Evolutionary conservation across 2,113 vertebrate species (phyloP), one percentile per base, ranked within the genome.

Genomic region (Melanerpes formicivorus): DNA sequence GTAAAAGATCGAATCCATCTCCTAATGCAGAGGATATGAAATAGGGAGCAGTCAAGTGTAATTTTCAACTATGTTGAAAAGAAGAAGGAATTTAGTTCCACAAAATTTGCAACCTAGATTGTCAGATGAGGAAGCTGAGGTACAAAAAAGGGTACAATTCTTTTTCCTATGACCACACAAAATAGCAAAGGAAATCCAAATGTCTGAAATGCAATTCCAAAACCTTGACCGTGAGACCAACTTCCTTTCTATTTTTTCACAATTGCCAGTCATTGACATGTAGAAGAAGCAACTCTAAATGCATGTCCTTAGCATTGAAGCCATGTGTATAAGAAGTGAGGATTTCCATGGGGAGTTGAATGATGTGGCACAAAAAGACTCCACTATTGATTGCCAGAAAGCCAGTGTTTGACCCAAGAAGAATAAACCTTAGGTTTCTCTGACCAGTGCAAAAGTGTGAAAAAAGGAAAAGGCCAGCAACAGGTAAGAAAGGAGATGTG

Each of bases 391-490:
- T 60, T 81, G 44, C 21, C 42, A 88, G 82, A 94, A 91, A 85
- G n/a, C 29, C 30, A 34, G 15, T 67, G 67, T 27, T 63, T 74
- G 72, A 79, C 48, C 58, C 82, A 55, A 84, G 81, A 74, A 82
- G 17, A 80, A 54, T 67, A 72, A 90, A 90, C 29, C 37, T 89
- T 89, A 87, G 62, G 32, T 74, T 90, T 92, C 79, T 87, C 30
- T 73, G 48, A 80, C 85, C 90, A 93, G 11, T 80, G 76, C 56
- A 37, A 82, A 92, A 80, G 37, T 26, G n/a, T 84, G 18, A 17
- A 76, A 81, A 65, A 54, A 22, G 6, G 9, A 65, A 76, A 80
- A 62, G 23, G 22, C 23, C 78, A 71, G 37, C 34, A 78, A 70
- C 2, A 30, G 76, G n/a, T 52, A 79, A 77, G 60, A 91, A 90